Evolutionary conservation across 2,888 invertebrate genomes (phyloP), one percentile per base, ranked within the genome.

Genomic region (Eulithis prunata): DNA sequence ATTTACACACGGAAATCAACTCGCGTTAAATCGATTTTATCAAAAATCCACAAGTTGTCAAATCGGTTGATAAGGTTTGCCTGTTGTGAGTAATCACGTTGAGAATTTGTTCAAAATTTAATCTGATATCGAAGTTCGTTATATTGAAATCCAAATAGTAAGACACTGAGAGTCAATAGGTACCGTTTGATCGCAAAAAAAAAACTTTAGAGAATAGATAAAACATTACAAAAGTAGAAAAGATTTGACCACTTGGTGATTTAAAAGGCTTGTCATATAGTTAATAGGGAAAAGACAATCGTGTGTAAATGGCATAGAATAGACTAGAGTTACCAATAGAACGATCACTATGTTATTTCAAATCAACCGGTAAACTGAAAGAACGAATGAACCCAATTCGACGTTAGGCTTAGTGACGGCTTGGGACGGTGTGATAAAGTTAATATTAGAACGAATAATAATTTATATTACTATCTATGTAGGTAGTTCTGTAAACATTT

Each of bases 331-430:
- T 69, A 70, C 66, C 64, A 71, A 67, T 58, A 71, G 21, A 61
- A 62, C 62, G 69, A 72, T 62, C 62, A 46, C 61, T 68, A 69
- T 51, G 63, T 74, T 65, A 69, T n/a, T n/a, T n/a, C n/a, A n/a
- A 70, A 70, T 74, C 70, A 70, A 75, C 76, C 71, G 74, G 76
- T 77, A 72, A 66, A 71, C 73, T 72, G 64, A 75, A 71, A 75
- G 58, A 70, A 77, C 64, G 64, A 59, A 68, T 73, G 69, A 71
- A 68, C 72, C 77, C 75, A 75, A 69, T 64, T 66, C 60, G 52
- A 72, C 71, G 70, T 67, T 71, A 69, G 67, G 75, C 66, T 71
- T 62, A 62, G 52, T 63, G 75, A 73, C 66, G 71, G 70, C 68
- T 71, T 75, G 76, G 79, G 79, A 77, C 75, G 69, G 47, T 57